Conservation (phyloP, 2,888 invertebrate genomes). For the Ischnus inquisitorius region DNA sequence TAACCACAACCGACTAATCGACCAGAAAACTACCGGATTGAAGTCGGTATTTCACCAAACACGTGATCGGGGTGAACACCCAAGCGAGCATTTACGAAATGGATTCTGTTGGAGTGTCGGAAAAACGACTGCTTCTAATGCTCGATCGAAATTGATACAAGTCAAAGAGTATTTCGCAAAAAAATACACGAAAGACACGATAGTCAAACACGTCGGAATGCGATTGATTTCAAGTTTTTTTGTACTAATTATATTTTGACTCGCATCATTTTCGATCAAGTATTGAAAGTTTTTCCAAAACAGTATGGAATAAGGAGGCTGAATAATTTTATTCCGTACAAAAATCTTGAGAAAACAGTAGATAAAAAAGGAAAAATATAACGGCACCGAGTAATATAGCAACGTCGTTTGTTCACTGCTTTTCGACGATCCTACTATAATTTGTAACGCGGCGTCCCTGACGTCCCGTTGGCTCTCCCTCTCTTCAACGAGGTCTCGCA, state of each 20-base stretch:
- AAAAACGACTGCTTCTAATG: neutral
- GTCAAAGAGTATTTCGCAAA: neutral
- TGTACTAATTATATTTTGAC: neutral
- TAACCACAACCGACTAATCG: too few relatives aligned
- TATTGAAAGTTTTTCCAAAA: neutral
- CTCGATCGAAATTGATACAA: neutral
- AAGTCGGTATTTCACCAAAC: neutral
- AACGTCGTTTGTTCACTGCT: neutral
- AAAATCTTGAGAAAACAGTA: neutral
- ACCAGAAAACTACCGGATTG: neutral
- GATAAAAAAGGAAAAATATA: neutral
- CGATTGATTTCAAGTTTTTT: neutral
- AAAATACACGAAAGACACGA: conserved; percentile 1
- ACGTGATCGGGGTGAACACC: neutral
- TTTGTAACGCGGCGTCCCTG: too few relatives aligned
- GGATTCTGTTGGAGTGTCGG: neutral
- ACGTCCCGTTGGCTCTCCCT: too few relatives aligned
- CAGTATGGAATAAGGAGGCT: neutral
- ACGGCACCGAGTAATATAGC: neutral
- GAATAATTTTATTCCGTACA: neutral
- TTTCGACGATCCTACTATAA: neutral
- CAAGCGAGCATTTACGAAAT: neutral
- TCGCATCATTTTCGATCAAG: neutral
- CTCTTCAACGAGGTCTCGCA: too few relatives aligned
- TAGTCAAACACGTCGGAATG: conserved; percentile 4